Conservation (phyloP, 1,140 invertebrate genomes). For the Drosophila arawakana region DNA sequence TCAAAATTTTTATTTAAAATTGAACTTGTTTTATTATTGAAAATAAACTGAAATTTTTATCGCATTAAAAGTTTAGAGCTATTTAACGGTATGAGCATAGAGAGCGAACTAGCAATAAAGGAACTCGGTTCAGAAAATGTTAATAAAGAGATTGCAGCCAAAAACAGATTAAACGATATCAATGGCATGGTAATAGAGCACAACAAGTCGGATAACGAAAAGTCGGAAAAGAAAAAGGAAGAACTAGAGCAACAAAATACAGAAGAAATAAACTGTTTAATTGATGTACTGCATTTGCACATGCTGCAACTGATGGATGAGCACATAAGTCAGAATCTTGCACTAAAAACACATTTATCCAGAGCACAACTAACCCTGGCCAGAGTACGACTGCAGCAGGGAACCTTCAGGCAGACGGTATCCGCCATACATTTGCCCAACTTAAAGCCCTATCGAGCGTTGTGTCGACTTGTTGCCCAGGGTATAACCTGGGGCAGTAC, state of each 20-base stretch:
- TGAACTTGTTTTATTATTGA: conserved; percentile 12
- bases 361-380: conserved; percentile 34
- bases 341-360: conserved; percentile 10
- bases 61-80: neutral
- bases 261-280: neutral
- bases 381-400: conserved; percentile 42
- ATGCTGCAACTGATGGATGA: conserved; percentile 42
- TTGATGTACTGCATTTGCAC: conserved; percentile 48
- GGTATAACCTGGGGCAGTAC: neutral
- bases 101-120: neutral
- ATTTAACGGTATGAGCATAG: conserved; percentile 17
- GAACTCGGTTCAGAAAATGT: neutral
- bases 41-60: conserved; percentile 5
- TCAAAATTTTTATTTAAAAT: conserved; percentile 29
- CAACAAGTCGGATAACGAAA: neutral
- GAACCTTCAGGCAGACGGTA: neutral
- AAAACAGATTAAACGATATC: neutral
- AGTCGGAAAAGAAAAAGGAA: neutral
- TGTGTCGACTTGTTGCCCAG: conserved; percentile 33
- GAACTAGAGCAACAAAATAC: too few species aligned
- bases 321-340: conserved; percentile 5
- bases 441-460: conserved; percentile 28
- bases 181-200: neutral
- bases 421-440: conserved; percentile 11
- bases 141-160: neutral